A percentile compares a stretch with the other conserved stretches of the same genome.
phyloP scores from a whole-genome alignment of 2,888 invertebrate genomes.

The Meiosimyza decipiens region DNA sequence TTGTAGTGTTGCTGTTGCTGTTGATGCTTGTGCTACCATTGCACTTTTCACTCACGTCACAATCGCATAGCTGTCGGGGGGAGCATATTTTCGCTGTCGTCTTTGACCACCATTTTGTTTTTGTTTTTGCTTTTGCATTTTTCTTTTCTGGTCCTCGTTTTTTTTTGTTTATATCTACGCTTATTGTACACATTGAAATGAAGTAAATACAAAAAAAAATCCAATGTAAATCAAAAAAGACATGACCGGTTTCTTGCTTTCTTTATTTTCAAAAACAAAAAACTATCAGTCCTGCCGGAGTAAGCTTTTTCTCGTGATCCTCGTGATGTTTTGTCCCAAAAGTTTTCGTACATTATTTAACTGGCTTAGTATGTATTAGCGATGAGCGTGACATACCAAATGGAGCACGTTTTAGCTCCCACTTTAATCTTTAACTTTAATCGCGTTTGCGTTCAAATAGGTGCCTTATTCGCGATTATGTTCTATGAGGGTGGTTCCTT shows the following conservation, averaged over 20 bases:
- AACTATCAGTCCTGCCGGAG: neutral
- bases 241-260: slow-evolving; percentile 16
- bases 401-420: too few species aligned
- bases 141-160: neutral
- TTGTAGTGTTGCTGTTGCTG: neutral
- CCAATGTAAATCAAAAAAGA: neutral
- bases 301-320: neutral
- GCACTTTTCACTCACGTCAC: slow-evolving; percentile 47
- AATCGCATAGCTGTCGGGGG: slow-evolving; percentile 52
- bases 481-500: too few species aligned
- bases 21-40: slow-evolving; percentile 50
- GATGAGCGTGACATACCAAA: neutral
- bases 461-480: too few species aligned
- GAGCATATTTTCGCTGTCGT: neutral
- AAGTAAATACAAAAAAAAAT: neutral
- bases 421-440: too few species aligned
- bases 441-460: too few species aligned
- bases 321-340: neutral
- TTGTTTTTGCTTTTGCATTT: slow-evolving; percentile 58
- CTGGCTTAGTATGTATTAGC: neutral
- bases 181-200: neutral
- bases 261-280: neutral
- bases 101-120: slow-evolving; percentile 62
- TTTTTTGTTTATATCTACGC: slow-evolving; percentile 3
- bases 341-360: too few species aligned